A percentile compares a stretch with the other conserved stretches of the same genome.
These are phyloP conservation scores for Myotis yumanensis DNA, from an alignment of 2,113 vertebrate species.

Conservation along the genomic window DNA sequence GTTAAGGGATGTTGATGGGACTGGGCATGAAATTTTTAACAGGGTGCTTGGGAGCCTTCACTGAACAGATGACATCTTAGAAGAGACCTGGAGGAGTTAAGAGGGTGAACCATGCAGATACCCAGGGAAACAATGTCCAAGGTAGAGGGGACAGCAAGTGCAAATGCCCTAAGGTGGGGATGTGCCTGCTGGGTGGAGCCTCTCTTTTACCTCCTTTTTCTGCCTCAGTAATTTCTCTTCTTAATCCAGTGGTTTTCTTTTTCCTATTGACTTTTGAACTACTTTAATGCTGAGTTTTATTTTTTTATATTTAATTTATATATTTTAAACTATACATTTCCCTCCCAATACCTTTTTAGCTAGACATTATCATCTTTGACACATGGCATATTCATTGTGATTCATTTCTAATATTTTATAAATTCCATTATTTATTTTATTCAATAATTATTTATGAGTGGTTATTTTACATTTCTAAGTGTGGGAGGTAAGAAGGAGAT, in stretches of 20 bases:
- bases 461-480: constrained; percentile 3
- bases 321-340: not conserved
- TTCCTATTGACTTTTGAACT: not conserved
- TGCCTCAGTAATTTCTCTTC: not conserved
- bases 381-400: not conserved
- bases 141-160: not conserved
- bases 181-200: too few species aligned
- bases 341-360: not conserved
- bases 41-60: not conserved
- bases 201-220: not conserved
- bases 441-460: not conserved
- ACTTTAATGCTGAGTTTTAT: not conserved
- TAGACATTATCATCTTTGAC: not conserved
- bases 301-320: not conserved
- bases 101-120: not conserved
- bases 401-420: constrained; percentile 5
- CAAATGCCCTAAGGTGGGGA: not conserved
- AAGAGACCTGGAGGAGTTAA: not conserved
- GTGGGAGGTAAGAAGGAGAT: not conserved
- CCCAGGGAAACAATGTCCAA: not conserved
- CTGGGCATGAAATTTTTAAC: not conserved
- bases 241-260: not conserved
- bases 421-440: not conserved
- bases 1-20: not conserved
- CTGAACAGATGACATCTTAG: not conserved